These are phyloP conservation scores for Cynaeus angustus DNA, from an alignment of 2,888 invertebrate genomes.

Conservation along the genomic window DNA sequence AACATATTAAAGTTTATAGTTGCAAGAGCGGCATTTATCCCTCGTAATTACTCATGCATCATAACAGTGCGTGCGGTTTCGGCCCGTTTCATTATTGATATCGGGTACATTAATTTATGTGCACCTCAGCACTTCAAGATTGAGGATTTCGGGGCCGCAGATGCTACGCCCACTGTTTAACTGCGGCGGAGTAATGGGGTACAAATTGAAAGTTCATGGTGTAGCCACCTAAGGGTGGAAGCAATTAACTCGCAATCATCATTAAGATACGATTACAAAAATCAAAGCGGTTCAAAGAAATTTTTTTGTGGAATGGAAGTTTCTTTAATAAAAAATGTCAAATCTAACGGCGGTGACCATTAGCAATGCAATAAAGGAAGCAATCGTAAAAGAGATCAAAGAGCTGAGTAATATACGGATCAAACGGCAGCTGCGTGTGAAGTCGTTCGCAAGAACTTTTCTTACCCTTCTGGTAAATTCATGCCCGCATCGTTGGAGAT, in stretches of 20 bases:
- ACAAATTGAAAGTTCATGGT: not conserved
- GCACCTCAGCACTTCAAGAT: constrained; percentile 41
- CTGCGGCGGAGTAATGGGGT: not conserved
- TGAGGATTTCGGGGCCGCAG: constrained; percentile 51
- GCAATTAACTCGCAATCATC: too few relatives aligned
- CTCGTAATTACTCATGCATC: constrained; percentile 65
- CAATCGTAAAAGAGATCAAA: constrained; percentile 61
- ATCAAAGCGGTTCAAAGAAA: constrained; percentile 4
- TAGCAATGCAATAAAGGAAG: constrained; percentile 62
- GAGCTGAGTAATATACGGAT: constrained; percentile 61
- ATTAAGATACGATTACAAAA: too few relatives aligned
- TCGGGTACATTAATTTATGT: constrained; percentile 60
- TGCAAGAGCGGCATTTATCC: constrained; percentile 62
- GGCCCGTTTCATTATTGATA: constrained; percentile 62
- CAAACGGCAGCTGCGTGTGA: constrained; percentile 59
- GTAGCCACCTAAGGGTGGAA: too few relatives aligned
- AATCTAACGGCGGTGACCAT: constrained; percentile 59
- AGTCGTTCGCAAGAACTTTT: constrained; percentile 41
- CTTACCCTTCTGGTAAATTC: constrained; percentile 4
- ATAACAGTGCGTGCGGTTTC: constrained; percentile 58
- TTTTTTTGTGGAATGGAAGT: constrained; percentile 9
- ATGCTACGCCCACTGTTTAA: constrained; percentile 49
- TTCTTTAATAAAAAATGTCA: constrained; percentile 58
- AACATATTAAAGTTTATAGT: constrained; percentile 64
- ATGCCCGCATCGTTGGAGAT: not conserved